phyloP scores from a whole-genome alignment of 2,113 vertebrate genomes.

The Crotalus tigris region DNA sequence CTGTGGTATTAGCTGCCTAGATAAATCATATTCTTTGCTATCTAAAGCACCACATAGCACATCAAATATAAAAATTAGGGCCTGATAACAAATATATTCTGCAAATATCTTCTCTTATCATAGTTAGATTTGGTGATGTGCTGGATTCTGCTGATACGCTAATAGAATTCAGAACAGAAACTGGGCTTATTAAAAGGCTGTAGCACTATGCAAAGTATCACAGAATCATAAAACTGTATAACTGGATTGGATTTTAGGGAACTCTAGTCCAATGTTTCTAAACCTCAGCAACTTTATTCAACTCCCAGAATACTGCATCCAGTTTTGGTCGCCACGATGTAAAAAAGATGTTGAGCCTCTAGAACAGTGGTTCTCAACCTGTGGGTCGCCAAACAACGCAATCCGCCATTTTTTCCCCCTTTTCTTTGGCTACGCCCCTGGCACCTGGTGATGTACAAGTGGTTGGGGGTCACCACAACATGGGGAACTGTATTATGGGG shows the following conservation, averaged over 20 bases:
- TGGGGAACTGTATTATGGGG: no score
- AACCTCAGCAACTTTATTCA: not conserved
- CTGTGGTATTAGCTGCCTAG: not conserved
- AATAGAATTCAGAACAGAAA: not conserved
- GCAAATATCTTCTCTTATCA: not conserved
- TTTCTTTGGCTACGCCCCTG: no score
- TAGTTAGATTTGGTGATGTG: not conserved
- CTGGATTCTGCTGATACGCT: not conserved
- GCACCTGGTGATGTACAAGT: no score
- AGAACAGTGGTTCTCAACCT: no score
- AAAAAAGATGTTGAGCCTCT: no score
- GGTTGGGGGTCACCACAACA: no score
- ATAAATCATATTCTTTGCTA: not conserved
- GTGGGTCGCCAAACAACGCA: no score
- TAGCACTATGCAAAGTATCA: not conserved
- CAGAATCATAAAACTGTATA: not conserved
- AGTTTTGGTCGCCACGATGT: no score
- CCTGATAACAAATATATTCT: not conserved
- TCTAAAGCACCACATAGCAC: not conserved
- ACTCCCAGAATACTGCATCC: not conserved
- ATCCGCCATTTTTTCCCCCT: no score
- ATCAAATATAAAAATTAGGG: not conserved
- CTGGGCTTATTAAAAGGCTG: no score
- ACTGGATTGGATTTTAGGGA: not conserved
- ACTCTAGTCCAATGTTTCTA: not conserved